Percentiles rank a stretch among this genome's conserved stretches.
phyloP scores from a whole-genome alignment of 53 echinoderm and acorn worm species.

The Henricia sp. region DNA sequence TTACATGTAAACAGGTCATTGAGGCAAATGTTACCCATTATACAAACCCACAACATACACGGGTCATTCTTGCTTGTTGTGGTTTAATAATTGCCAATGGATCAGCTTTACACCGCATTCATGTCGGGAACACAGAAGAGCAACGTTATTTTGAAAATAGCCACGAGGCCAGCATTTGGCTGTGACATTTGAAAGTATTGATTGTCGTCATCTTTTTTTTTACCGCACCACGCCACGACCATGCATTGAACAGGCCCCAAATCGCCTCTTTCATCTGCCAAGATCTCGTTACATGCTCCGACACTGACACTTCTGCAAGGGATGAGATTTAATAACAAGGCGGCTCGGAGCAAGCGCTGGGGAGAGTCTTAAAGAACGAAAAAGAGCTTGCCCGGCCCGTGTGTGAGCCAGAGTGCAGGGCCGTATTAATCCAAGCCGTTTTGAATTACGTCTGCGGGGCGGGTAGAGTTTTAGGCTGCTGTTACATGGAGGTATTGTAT shows the following conservation, averaged over 20 bases:
- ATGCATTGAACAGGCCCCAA: slow-evolving; percentile 52
- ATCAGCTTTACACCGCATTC: too few relatives aligned
- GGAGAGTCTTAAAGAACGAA: too few relatives aligned
- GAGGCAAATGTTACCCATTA: too few relatives aligned
- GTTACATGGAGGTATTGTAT: background rate
- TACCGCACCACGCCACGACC: slow-evolving; percentile 49
- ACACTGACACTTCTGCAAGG: slow-evolving; percentile 56
- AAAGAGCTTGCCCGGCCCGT: too few relatives aligned
- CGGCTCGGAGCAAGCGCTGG: slow-evolving; percentile 40
- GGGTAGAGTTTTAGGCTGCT: slow-evolving; percentile 22
- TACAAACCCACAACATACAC: too few relatives aligned
- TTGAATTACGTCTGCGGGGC: slow-evolving; percentile 56
- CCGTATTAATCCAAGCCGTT: slow-evolving; percentile 60
- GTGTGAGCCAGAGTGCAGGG: slow-evolving; percentile 36
- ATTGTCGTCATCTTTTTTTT: slow-evolving; percentile 38
- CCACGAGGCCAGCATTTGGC: slow-evolving; percentile 53
- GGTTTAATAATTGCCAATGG: too few relatives aligned
- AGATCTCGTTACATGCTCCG: slow-evolving; percentile 63
- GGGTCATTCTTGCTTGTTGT: too few relatives aligned
- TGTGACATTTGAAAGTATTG: slow-evolving; percentile 63
- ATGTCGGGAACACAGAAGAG: too few relatives aligned
- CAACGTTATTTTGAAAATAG: slow-evolving; percentile 44
- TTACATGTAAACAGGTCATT: too few relatives aligned
- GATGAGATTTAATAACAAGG: slow-evolving; percentile 61
- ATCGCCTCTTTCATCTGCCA: slow-evolving; percentile 47